phyloP scores from a whole-genome alignment of 2,797 vertebrate species.

The Myotis vivesi region DNA sequence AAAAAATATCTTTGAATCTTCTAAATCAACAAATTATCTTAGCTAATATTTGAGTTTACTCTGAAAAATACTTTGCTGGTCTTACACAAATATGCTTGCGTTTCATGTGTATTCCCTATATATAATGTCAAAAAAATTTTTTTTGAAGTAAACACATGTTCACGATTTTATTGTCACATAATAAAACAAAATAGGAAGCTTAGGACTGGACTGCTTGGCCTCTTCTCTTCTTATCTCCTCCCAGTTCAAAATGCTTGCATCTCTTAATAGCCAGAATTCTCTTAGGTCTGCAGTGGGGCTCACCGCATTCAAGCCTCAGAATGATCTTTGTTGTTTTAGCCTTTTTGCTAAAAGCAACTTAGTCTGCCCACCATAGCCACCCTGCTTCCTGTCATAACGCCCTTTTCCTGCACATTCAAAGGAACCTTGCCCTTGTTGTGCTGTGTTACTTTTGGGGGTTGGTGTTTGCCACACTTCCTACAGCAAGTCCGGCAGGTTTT shows the following conservation, averaged over 20 bases:
- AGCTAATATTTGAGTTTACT: background rate
- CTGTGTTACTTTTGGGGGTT: background rate
- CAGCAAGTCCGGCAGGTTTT: background rate
- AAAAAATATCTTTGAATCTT: background rate
- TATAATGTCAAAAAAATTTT: background rate
- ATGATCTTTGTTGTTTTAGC: background rate
- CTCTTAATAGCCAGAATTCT: background rate
- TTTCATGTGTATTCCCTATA: background rate
- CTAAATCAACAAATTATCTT: background rate
- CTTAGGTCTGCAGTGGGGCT: background rate
- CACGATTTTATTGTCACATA: background rate
- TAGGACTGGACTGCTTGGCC: background rate
- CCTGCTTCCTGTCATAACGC: background rate
- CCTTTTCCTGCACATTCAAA: background rate
- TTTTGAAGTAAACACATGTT: background rate
- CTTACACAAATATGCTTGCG: background rate
- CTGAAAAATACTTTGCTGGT: background rate
- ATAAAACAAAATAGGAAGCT: background rate
- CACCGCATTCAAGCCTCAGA: background rate
- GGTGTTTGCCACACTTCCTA: background rate
- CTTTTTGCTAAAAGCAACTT: background rate
- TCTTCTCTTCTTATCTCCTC: background rate
- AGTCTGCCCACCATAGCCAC: background rate
- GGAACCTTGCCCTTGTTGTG: background rate
- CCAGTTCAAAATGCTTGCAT: background rate